A percentile compares a stretch with the other conserved stretches of the same genome.
Evolutionary conservation across 2,797 vertebrate genomes (phyloP).

Genomic region (Pseudocheirus occidentalis): DNA sequence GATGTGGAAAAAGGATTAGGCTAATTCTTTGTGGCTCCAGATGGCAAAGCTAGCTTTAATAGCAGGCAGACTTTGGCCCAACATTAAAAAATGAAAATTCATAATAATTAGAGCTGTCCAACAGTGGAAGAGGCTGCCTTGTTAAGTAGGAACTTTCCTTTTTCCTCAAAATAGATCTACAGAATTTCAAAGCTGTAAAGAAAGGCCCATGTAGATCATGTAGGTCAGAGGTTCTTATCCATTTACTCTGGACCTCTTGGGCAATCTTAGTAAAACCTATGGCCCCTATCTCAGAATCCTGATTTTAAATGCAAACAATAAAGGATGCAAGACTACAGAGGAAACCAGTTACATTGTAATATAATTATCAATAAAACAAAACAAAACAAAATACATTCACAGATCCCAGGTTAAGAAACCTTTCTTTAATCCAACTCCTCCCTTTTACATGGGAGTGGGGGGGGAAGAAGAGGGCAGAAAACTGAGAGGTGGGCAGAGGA

Average conservation of each 20-base stretch:
- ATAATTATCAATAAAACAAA: neutral
- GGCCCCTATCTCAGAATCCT: neutral
- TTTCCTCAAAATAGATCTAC: neutral
- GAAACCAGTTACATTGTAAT: neutral
- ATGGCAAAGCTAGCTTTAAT: conserved; percentile 1
- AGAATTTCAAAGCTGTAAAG: neutral
- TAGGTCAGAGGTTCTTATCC: neutral
- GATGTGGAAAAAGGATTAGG: neutral
- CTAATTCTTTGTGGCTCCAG: neutral
- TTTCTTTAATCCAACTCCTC: neutral
- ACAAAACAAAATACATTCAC: neutral
- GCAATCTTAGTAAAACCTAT: neutral
- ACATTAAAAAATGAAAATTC: conserved; percentile 1
- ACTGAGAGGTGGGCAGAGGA: neutral
- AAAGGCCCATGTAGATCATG: neutral
- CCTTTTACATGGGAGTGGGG: neutral
- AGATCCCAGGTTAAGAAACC: neutral
- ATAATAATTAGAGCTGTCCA: neutral
- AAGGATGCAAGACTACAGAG: neutral
- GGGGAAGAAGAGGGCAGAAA: neutral
- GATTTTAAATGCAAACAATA: neutral
- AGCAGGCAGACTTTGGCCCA: neutral
- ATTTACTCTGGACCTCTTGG: neutral
- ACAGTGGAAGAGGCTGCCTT: neutral
- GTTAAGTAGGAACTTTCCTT: neutral